Evolutionary conservation across 1,140 invertebrate genomes (phyloP).

Genomic region (Macrobrachium rosenbergii): DNA sequence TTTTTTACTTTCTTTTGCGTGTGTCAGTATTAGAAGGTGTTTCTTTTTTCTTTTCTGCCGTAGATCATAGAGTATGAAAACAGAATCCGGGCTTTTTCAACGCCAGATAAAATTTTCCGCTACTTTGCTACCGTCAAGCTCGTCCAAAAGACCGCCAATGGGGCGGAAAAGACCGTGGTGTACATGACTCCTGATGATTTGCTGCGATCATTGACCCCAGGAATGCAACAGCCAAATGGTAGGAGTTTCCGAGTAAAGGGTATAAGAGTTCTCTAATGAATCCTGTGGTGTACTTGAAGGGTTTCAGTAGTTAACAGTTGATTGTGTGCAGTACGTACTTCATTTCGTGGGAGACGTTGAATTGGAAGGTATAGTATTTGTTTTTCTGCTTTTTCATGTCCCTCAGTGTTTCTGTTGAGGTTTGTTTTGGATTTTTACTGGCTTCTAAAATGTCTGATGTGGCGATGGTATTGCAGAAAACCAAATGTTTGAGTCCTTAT

Average conservation of each 20-base stretch:
- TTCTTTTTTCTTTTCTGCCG: slow-evolving; percentile 46
- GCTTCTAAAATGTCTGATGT: no score
- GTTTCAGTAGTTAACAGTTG: no score
- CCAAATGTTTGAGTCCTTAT: no score
- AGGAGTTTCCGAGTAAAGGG: slow-evolving; percentile 24
- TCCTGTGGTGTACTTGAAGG: no score
- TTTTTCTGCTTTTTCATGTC: no score
- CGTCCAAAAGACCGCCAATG: slow-evolving; percentile 78
- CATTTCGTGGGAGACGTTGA: no score
- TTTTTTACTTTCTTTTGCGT: background rate
- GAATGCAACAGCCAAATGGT: slow-evolving; percentile 97
- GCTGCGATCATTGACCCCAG: slow-evolving; percentile 96
- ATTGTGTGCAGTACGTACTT: no score
- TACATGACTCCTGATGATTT: slow-evolving; percentile 99
- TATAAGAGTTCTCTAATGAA: no score
- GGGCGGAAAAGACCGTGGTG: slow-evolving; percentile 77
- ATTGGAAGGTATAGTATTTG: no score
- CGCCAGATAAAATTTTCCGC: slow-evolving; percentile 99
- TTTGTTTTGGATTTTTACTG: no score
- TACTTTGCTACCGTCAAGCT: slow-evolving; percentile 99
- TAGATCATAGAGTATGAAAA: slow-evolving; percentile 99
- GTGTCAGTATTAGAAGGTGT: background rate
- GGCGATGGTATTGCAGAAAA: no score
- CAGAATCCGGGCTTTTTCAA: slow-evolving; percentile 96
- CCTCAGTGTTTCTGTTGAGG: no score